phyloP scores from a whole-genome alignment of 2,888 invertebrate genomes.

The Papilio elwesi region DNA sequence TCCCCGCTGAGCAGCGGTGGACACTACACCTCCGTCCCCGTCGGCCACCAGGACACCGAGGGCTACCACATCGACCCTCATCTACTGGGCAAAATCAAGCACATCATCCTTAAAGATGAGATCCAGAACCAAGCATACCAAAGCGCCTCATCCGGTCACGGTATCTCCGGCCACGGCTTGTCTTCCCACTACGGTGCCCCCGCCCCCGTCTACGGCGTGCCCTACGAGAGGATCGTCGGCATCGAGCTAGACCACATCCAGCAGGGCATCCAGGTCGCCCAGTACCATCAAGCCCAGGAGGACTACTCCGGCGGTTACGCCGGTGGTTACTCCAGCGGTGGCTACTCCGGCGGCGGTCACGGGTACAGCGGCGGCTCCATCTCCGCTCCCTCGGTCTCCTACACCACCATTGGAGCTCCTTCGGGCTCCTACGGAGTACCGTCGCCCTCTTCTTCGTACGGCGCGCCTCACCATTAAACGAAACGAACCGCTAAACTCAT shows the following conservation, averaged over 20 bases:
- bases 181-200: constrained; percentile 89
- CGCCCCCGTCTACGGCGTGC: constrained; percentile 88
- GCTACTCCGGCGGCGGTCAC: constrained; percentile 53
- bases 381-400: constrained; percentile 59
- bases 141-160: constrained; percentile 74
- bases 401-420: constrained; percentile 73
- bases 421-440: constrained; percentile 81
- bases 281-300: constrained; percentile 90
- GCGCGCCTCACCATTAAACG: constrained; percentile 75
- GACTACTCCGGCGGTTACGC: constrained; percentile 71
- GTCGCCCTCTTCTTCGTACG: constrained; percentile 74
- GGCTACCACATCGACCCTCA: constrained; percentile 92
- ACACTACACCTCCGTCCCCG: constrained; percentile 89
- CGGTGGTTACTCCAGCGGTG: constrained; percentile 63
- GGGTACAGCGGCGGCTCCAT: constrained; percentile 59
- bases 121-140: constrained; percentile 81
- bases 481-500: constrained; percentile 65
- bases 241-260: constrained; percentile 93
- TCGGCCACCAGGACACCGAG: constrained; percentile 91
- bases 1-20: constrained; percentile 86
- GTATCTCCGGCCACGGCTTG: constrained; percentile 76
- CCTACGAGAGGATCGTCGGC: constrained; percentile 88
- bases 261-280: constrained; percentile 94
- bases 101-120: constrained; percentile 93
- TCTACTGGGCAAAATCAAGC: constrained; percentile 92